Base-by-base conservation (phyloP, 1,140 invertebrate genomes). In the Rhagoletis pomonella region DNA sequence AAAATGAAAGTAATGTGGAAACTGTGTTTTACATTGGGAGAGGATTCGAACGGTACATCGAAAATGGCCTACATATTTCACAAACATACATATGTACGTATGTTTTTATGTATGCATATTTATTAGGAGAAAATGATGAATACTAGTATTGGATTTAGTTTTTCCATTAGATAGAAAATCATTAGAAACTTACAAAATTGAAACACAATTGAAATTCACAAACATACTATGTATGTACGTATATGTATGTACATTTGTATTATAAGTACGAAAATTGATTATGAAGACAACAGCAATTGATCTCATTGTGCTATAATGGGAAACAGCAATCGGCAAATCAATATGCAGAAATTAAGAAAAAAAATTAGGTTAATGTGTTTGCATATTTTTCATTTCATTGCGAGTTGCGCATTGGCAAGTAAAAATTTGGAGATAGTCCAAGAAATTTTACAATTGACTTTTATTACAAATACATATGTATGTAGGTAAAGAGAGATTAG, bases 321-420 rank as follows among this genome's bases (percentile, higher is more conserved):
- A n/a, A n/a, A 55, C 29, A 81, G 73, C 47, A 50, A 81, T 47
- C 73, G n/a, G 47, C 29, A 81, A 81, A 81, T 81, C 47, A 55
- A 81, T 81, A 81, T 55, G 73, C 69, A 47, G 69, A 17, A 58
- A 81, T 19, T 17, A 5, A 64, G 47, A 19, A 81, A n/a, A 14
- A 81, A 55, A 81, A 81, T 81, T 81, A 10, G 73, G 73, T 81
- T 81, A 81, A 81, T 81, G 73, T 81, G 73, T 81, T 55, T 77
- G 69, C 44, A 50, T 77, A 17, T 17, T 12, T 17, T 47, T 55
- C 29, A 50, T 55, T 50, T 50, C 73, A n/a, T 50, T 55, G 44
- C 50, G 29, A n/a, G 47, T 73, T 73, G 42, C 67, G 14, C 42
- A 17, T 73, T 81, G 73, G 73, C 67, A 29, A 29, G 44, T 55